Base-by-base conservation (phyloP, 53 echinoderm and acorn worm species). In the Zoroaster sp. region DNA sequence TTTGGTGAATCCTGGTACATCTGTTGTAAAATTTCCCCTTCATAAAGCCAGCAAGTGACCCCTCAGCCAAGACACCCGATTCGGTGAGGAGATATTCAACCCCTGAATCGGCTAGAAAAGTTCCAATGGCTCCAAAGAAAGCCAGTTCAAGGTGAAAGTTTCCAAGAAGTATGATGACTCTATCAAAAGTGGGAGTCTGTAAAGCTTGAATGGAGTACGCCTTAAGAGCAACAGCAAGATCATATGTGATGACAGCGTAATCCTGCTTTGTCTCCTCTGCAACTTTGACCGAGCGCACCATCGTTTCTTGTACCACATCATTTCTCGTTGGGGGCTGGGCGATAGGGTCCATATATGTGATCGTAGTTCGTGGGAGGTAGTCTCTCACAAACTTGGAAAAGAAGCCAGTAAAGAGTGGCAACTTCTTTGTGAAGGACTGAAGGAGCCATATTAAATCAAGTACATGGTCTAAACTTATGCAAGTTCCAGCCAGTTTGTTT, bases 251-350 rank as follows among this genome's bases (percentile, higher is more conserved):
- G 54, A 90, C 79, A 30, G 69, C 87, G 41, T 78, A 90, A 17
- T 87, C 80, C 40, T 87, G 87, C 13, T 31, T 12, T 66, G 90
- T 90, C 55, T 93, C 90, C 11, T 40, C 38, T 3, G 81, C 93
- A 21, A 90, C 87, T 2, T 80, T 71, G 72, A 93, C 77, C 7
- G 49, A 15, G 42, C 43, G 28, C 7, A 63, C n/a, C 89, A 95
- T 88, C 2, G 95, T 95, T 42, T 95, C 95, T 7, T 65, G 86
- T 0, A 95, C 93, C 54, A 95, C 93, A 52, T 89, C 93, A 69
- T 91, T 91, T 63, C 88, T 91, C 75, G 91, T 91, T 49, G 91
- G 93, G 39, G 94, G 63, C 63, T 80, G 69, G 5, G 88, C 51
- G 39, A 93, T 88, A 0, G 91, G 91, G 73, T 91, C 91, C 88